Percentiles rank a stretch among this genome's conserved stretches.
Evolutionary conservation across 2,888 invertebrate species (phyloP).

Genomic region (Caenorhabditis sulstoni): DNA sequence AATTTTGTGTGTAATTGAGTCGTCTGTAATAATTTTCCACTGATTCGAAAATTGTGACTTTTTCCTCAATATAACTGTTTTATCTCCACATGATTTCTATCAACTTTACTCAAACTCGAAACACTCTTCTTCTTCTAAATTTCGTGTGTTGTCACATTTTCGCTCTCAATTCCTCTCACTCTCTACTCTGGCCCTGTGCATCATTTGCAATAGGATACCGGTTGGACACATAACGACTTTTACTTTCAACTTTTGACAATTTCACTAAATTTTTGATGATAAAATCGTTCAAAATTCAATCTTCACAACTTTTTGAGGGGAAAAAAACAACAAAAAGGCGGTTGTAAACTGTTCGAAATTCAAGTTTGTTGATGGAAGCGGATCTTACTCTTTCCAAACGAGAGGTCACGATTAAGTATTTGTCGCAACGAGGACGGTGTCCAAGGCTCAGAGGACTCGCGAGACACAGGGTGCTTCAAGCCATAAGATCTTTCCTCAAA

Average conservation of each 20-base stretch:
- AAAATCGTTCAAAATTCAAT: not conserved
- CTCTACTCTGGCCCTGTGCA: conserved; percentile 44
- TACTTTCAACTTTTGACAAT: conserved; percentile 4
- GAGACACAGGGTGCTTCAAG: too few species aligned
- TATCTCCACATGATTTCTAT: conserved; percentile 15
- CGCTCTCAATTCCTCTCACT: not conserved
- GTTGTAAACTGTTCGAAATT: too few species aligned
- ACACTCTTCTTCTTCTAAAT: conserved; percentile 6
- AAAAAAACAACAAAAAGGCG: too few species aligned
- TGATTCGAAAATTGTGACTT: conserved; percentile 17
- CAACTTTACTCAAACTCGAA: conserved; percentile 32
- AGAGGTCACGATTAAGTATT: too few species aligned
- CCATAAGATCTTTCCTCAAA: too few species aligned
- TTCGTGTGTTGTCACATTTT: conserved; percentile 1
- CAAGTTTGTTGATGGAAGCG: too few species aligned
- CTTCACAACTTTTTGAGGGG: not conserved
- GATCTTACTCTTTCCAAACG: too few species aligned
- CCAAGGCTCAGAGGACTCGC: too few species aligned
- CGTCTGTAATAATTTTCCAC: conserved; percentile 31
- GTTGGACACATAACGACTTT: conserved; percentile 38
- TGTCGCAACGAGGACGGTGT: too few species aligned
- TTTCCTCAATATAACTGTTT: not conserved
- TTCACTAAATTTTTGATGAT: conserved; percentile 4
- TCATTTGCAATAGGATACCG: conserved; percentile 47
- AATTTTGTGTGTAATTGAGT: conserved; percentile 31